A percentile compares a stretch with the other conserved stretches of the same genome.
These are phyloP conservation scores for Morbakka virulenta DNA, from an alignment of 30 jellyfish, hydroid and myxozoan species.

Conservation along the genomic window DNA sequence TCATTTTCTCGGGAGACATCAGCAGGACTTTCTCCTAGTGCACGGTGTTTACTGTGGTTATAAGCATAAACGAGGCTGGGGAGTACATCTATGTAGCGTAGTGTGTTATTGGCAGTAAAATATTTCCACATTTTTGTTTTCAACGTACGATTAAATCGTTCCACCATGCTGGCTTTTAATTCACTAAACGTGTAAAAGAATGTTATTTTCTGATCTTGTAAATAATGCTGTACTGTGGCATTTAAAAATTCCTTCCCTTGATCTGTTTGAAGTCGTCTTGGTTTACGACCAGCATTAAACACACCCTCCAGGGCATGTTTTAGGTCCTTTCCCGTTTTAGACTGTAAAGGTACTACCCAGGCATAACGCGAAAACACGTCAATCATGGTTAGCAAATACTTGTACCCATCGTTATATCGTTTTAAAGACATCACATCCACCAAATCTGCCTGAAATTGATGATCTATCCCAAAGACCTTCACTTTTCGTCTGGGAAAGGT, in stretches of 20 bases:
- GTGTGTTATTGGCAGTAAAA: neutral
- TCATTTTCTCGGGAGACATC: conserved; percentile 10
- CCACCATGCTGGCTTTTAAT: conserved; percentile 37
- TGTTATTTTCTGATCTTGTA: conserved; percentile 5
- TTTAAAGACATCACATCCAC: conserved; percentile 34
- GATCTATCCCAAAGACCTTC: conserved; percentile 18
- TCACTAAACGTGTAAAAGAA: conserved; percentile 20
- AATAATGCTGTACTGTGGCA: conserved; percentile 1
- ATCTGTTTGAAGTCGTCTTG: conserved; percentile 10
- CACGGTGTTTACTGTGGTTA: conserved; percentile 39
- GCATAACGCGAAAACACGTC: conserved; percentile 53
- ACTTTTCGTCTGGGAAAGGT: conserved; percentile 29
- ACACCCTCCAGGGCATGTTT: neutral
- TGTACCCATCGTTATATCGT: conserved; percentile 16
- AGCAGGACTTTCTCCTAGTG: conserved; percentile 36
- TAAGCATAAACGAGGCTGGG: conserved; percentile 25
- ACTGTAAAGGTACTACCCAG: conserved; percentile 42
- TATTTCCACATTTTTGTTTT: conserved; percentile 35
- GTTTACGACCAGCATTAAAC: neutral
- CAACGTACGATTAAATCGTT: conserved; percentile 42
- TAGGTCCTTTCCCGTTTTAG: neutral
- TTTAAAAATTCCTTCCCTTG: conserved; percentile 37
- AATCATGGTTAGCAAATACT: conserved; percentile 25
- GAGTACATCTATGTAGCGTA: neutral
- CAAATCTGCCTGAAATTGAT: conserved; percentile 43